A percentile compares a stretch with the other conserved stretches of the same genome.
Evolutionary conservation across 2,888 invertebrate species (phyloP).

Genomic region (Meloe dianella): DNA sequence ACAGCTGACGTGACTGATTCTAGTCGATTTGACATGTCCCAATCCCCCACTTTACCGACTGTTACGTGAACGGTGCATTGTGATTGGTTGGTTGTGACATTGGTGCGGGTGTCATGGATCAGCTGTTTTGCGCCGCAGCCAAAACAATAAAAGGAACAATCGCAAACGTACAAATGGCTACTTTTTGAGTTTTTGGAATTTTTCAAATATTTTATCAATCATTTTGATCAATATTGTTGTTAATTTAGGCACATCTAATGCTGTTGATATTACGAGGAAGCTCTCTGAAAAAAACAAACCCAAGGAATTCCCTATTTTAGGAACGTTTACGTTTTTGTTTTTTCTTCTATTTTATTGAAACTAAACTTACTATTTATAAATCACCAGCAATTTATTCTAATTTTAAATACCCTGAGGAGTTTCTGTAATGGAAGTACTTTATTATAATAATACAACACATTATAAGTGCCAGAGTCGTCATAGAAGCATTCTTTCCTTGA

Average conservation of each 20-base stretch:
- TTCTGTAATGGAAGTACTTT: background rate
- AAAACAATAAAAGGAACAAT: conserved; percentile 5
- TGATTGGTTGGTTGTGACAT: conserved; percentile 11
- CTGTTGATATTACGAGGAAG: background rate
- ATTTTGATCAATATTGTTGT: background rate
- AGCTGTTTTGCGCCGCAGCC: conserved; percentile 11
- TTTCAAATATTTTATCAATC: background rate
- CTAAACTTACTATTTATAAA: background rate
- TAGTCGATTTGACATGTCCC: conserved; percentile 33
- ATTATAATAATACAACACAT: too few relatives aligned
- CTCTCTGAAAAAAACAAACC: background rate
- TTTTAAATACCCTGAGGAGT: background rate
- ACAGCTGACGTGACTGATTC: conserved; percentile 54
- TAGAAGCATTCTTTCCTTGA: too few relatives aligned
- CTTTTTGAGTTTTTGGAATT: background rate
- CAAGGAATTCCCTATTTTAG: background rate
- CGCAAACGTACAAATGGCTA: background rate
- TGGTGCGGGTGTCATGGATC: background rate
- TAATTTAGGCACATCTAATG: background rate
- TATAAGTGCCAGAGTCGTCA: too few relatives aligned
- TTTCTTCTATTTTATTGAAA: background rate
- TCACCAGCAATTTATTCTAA: background rate
- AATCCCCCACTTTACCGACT: conserved; percentile 13
- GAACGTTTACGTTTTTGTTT: background rate
- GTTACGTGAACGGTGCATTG: background rate